Evolutionary conservation across 1,140 invertebrate genomes (phyloP).

Genomic region (Teleopsis dalmanni): DNA sequence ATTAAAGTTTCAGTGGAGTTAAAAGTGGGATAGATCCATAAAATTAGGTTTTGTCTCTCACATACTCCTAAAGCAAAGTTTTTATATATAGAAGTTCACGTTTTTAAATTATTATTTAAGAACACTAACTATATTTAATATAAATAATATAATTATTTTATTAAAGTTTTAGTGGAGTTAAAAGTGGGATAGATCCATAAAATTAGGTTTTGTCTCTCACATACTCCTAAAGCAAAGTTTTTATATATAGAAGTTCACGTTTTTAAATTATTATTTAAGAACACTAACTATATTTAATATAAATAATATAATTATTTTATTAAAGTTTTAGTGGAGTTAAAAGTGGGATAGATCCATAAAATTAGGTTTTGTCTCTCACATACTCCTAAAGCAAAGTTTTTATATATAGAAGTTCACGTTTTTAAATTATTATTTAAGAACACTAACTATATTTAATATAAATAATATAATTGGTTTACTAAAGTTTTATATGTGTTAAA

Average conservation of each 20-base stretch:
- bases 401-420: no score
- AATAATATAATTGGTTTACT: not conserved
- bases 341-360: conserved; percentile 7
- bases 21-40: conserved; percentile 10
- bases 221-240: conserved; percentile 4
- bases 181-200: conserved; percentile 8
- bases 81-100: no score
- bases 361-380: conserved; percentile 5
- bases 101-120: no score
- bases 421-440: no score
- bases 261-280: no score
- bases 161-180: not conserved
- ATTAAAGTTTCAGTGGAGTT: not conserved
- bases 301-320: conserved; percentile 2
- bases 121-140: not conserved
- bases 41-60: conserved; percentile 8
- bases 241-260: no score
- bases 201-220: conserved; percentile 4
- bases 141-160: conserved; percentile 2
- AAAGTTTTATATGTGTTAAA: conserved; percentile 1
- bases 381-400: conserved; percentile 3
- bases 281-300: not conserved
- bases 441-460: not conserved
- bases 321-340: not conserved
- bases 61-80: conserved; percentile 7